Evolutionary conservation across 35 echinoderm and acorn worm species (phyloP), one percentile per base, ranked within the genome.

Genomic region (Amphiura filiformis): DNA sequence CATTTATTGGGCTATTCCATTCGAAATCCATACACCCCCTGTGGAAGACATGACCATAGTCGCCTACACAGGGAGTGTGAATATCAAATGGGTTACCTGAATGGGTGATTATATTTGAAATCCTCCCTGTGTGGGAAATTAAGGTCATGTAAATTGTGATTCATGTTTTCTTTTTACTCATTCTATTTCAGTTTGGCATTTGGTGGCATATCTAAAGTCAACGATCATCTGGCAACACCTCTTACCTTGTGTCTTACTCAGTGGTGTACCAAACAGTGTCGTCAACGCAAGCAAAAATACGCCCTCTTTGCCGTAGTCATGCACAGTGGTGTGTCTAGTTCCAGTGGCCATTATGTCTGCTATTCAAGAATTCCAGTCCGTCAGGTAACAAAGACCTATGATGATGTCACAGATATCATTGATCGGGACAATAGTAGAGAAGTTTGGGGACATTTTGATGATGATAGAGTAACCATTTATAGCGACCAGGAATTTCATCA

Each of bases 271-370:
- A 92, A 86, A 32, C 37, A 83, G 18, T 94, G 96, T 56, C 32
- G 80, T 31, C 89, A 94, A 82, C 76, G 79, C 28, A 56, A 86
- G 2, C 77, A 82, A 26, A 35, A 56, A 33, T 99, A 92, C 84
- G 78, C 85, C 32, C 84, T 99, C 1, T 88, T 80, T 84, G 91
- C 93, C 22, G 88, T 99, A 30, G 96, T 99, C 13, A 88, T 90
- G 42, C 96, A 99, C 84, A 99, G 93, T 39, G 96, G 96, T 26
- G 65, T 86, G 23, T 93, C 96, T 28, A 99, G 96, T 77, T 94
- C 96, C 37, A 95, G 93, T 52, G 96, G 96, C 36, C 96, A 99
- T 81, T 99, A 99, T 36, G 81, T 99, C 44, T 88, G 84, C 80
- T 99, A 99, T 77, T 82, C 88, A 37, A 86, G 78, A 52, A 81